Evolutionary conservation across 2,888 invertebrate species (phyloP).

Genomic region (Leptarthrus brevirostris): DNA sequence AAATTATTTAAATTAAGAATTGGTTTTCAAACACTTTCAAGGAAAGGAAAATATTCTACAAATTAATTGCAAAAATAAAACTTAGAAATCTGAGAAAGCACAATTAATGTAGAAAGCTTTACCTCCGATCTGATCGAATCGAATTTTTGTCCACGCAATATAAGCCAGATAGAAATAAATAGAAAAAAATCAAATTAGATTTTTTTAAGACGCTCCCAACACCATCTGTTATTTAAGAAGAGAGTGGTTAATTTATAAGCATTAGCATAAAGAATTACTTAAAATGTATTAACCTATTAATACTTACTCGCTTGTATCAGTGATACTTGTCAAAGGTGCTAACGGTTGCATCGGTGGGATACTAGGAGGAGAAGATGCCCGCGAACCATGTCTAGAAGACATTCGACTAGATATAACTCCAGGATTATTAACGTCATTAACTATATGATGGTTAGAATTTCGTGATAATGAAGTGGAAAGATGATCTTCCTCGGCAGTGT

Average conservation of each 20-base stretch:
- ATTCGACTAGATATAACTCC: conserved; percentile 62
- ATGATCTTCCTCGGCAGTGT: conserved; percentile 85
- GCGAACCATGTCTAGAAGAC: conserved; percentile 64
- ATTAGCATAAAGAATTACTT: background rate
- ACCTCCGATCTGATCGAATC: conserved; percentile 49
- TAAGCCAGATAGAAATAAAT: conserved; percentile 54
- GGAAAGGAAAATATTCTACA: no score
- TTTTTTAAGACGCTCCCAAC: conserved; percentile 67
- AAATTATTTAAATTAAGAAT: no score
- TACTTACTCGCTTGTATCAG: conserved; percentile 75
- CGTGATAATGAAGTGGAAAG: conserved; percentile 62
- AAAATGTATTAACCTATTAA: background rate
- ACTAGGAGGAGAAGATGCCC: conserved; percentile 67
- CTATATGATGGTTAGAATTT: conserved; percentile 60
- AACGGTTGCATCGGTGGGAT: conserved; percentile 70
- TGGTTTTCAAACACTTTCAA: no score
- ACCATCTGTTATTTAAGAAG: conserved; percentile 61
- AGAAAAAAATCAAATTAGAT: conserved; percentile 63
- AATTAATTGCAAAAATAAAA: no score
- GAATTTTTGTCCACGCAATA: conserved; percentile 22
- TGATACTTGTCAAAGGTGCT: conserved; percentile 74
- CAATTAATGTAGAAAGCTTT: no score
- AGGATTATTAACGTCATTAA: conserved; percentile 71
- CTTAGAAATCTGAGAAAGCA: no score
- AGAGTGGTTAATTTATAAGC: conserved; percentile 17